phyloP scores from a whole-genome alignment of 2,113 vertebrate species.

The Boulengeromyrus knoepffleri region DNA sequence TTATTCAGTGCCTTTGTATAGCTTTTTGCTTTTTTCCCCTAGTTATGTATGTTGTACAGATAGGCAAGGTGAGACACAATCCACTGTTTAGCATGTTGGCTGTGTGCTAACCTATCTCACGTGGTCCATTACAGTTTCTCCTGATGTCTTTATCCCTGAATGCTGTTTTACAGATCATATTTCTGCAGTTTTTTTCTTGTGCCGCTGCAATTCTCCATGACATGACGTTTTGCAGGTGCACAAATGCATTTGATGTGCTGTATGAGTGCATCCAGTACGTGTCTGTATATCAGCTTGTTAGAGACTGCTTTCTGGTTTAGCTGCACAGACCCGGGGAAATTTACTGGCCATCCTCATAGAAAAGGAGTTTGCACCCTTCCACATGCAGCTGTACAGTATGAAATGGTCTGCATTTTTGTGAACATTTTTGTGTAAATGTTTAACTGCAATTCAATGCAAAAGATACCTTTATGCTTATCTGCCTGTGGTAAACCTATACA shows the following conservation, averaged over 20 bases:
- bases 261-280: not conserved
- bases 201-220: not conserved
- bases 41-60: not conserved
- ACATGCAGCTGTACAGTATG: not conserved
- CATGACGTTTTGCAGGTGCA: not conserved
- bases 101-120: not conserved
- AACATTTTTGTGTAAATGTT: constrained; percentile 20
- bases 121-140: not conserved
- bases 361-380: not conserved
- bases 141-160: not conserved
- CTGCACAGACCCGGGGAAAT: not conserved
- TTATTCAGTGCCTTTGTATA: constrained; percentile 31
- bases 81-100: not conserved
- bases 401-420: constrained; percentile 15
- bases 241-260: not conserved
- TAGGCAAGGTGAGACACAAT: not conserved
- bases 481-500: not conserved
- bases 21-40: not conserved
- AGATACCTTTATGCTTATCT: constrained; percentile 7
- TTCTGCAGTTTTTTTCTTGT: not conserved
- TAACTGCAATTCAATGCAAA: constrained; percentile 46
- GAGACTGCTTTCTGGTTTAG: not conserved
- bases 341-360: not conserved
- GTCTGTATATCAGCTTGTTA: not conserved
- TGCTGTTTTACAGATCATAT: not conserved